A percentile compares a stretch with the other conserved stretches of the same genome.
phyloP scores from a whole-genome alignment of 2,797 vertebrate species.

The Vultur gryphus region DNA sequence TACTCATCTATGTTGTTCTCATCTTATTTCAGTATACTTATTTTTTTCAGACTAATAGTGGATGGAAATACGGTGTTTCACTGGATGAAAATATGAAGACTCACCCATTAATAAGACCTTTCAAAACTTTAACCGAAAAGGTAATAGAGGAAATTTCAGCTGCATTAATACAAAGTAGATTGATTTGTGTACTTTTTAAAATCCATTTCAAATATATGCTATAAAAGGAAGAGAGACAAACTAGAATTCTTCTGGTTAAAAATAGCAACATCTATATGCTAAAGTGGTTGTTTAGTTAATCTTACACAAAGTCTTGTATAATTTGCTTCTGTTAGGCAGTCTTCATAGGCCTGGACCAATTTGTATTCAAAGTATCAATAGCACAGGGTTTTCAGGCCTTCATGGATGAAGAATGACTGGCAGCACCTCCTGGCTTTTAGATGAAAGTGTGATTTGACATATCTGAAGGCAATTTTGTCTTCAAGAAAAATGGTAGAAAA shows the following conservation, averaged over 20 bases:
- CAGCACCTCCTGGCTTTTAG: background rate
- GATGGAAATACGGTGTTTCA: constrained; percentile 92
- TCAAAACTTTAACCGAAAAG: constrained; percentile 95
- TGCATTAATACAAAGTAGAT: background rate
- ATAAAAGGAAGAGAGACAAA: background rate
- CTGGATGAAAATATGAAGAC: constrained; percentile 92
- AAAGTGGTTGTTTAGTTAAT: background rate
- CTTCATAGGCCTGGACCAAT: background rate
- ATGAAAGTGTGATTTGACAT: background rate
- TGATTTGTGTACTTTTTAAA: background rate
- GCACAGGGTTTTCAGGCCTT: background rate
- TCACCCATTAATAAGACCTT: constrained; percentile 91
- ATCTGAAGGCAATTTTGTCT: background rate
- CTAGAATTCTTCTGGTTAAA: background rate
- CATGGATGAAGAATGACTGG: background rate
- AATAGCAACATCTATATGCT: background rate
- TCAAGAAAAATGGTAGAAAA: background rate
- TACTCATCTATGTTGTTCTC: background rate
- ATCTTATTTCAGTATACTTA: background rate
- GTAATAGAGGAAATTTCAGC: constrained; percentile 67
- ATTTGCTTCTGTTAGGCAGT: background rate
- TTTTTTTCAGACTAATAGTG: constrained; percentile 83
- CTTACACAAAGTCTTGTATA: background rate
- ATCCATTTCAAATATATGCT: background rate
- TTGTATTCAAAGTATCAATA: background rate